Conservation (phyloP, 2,888 invertebrate species). For the Copidosoma aretas region DNA sequence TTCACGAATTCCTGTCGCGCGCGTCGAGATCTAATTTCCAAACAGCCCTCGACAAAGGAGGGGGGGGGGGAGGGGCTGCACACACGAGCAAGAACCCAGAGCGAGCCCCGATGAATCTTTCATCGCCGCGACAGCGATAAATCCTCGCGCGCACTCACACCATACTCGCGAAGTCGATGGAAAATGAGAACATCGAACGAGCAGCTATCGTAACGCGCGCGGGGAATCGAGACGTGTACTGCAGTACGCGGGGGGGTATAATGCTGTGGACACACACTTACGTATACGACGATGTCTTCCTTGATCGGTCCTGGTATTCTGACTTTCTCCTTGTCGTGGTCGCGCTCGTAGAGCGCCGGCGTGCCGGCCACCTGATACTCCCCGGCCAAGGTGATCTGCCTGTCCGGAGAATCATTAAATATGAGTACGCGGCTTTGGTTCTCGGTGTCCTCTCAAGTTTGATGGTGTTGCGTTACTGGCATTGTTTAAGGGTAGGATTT, state of each 20-base stretch:
- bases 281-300: conserved; percentile 69
- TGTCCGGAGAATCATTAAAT: conserved; percentile 46
- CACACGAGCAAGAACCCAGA: too few species aligned
- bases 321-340: conserved; percentile 66
- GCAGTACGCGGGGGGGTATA: background rate
- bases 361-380: conserved; percentile 63
- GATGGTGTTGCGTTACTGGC: background rate
- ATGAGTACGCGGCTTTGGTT: conserved; percentile 1
- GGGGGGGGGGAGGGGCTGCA: too few species aligned
- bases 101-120: background rate
- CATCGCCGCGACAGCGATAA: background rate
- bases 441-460: conserved; percentile 15
- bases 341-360: conserved; percentile 64
- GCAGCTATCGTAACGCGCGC: background rate
- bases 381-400: conserved; percentile 61
- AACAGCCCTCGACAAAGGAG: too few species aligned
- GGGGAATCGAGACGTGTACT: background rate
- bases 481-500: too few species aligned
- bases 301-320: conserved; percentile 70
- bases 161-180: too few species aligned
- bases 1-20: background rate
- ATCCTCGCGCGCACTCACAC: too few species aligned
- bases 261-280: conserved; percentile 56
- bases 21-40: background rate
- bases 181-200: too few species aligned